A percentile compares a stretch with the other conserved stretches of the same genome.
Conservation (phyloP, 1,140 invertebrate genomes). For the Spodoptera frugiperda region DNA sequence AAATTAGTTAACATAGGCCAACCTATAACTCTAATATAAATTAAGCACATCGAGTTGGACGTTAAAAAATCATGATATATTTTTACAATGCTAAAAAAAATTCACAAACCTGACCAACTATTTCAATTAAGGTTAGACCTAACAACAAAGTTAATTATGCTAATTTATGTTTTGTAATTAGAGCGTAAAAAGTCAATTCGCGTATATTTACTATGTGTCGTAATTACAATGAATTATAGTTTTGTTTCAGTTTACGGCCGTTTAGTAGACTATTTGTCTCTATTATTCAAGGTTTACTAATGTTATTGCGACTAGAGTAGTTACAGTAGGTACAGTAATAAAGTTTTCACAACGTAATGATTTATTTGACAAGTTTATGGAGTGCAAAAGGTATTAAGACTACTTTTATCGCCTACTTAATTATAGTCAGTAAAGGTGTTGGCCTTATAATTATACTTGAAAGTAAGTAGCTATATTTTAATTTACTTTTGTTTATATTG, state of each 20-base stretch:
- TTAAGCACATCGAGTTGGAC: too few relatives aligned
- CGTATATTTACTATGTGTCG: background rate
- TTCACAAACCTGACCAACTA: too few relatives aligned
- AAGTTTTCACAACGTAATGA: conserved; percentile 18
- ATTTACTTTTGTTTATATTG: too few relatives aligned
- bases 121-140: too few relatives aligned
- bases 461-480: background rate
- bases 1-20: too few relatives aligned
- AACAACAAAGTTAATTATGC: background rate
- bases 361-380: conserved; percentile 35
- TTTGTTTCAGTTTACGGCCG: conserved; percentile 9
- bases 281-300: conserved; percentile 22
- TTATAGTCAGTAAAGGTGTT: conserved; percentile 13
- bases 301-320: conserved; percentile 5
- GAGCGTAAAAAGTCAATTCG: background rate
- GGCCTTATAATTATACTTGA: conserved; percentile 20
- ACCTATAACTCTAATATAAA: too few relatives aligned
- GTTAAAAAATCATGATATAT: too few relatives aligned
- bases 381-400: conserved; percentile 6
- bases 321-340: background rate
- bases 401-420: conserved; percentile 27
- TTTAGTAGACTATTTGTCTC: conserved; percentile 8
- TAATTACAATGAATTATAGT: background rate
- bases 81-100: too few relatives aligned
- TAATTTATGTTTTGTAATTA: background rate